Evolutionary conservation across 2,888 invertebrate genomes (phyloP), one percentile per base, ranked within the genome.

Genomic region (Lochmaea capreae): DNA sequence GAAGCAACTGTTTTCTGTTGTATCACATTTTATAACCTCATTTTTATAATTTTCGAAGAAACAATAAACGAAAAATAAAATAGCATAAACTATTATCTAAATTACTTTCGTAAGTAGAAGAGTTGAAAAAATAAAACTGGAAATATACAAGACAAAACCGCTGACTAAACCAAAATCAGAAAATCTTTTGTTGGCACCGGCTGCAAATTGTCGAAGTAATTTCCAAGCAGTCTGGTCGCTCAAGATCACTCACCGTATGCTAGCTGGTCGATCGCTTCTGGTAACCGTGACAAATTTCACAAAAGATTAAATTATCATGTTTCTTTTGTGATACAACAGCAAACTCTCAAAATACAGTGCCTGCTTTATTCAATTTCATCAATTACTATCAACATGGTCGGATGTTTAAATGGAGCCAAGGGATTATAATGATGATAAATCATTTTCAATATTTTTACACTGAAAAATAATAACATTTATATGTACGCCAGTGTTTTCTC

Each of bases 231-330:
- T 43, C 57, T 68, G 22, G 46, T 42, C 42, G 69, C 39, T 54
- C 16, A 63, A 49, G 54, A 70, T 67, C 59, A 57, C 57, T 43
- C 67, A 42, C 58, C 67, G 67, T 67, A 46, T 68, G 61, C 68
- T 59, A 22, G 52, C 67, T 57, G 71, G 57, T 18, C 49, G 71
- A 65, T 62, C 58, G 46, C 49, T 57, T 39, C 9, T 26, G 54
- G 58, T 66, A 73, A 72, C 80, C 81, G 80, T 81, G 80, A 79
- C 81, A 80, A 80, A 81, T 81, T 73, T 72, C 18, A 78, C 78
- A 79, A 80, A 75, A 78, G 77, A 74, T 76, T 72, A 77, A 79
- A 80, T 81, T 81, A 81, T 80, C 80, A 78, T 73, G 78, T 75
- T 78, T 77, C 76, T 75, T 78, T 81, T 81, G 79, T 80, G 74